phyloP scores from a whole-genome alignment of 2,113 vertebrate species.

The crab-eating macaque (Macaca fascicularis) region T2T-MFA8v1.1 NC_088381.1:3719001-3719500 shows the following conservation, averaged over 20 bases:
- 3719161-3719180: slow-evolving; percentile 3
- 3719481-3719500: not conserved
- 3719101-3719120: not conserved
- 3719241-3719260: not conserved
- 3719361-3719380: not conserved
- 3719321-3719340: not conserved
- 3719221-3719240: not conserved
- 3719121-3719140: not conserved
- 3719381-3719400: not conserved
- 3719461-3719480: not conserved
- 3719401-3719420: not conserved
- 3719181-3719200: not conserved
- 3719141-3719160: not conserved
- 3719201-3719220: not conserved
- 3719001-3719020: not conserved
- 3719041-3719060: not conserved
- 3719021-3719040: not conserved
- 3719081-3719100: not conserved
- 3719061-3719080: not conserved
- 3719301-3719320: not conserved
- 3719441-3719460: not conserved
- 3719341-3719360: not conserved
- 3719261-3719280: not conserved
- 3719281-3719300: not conserved
- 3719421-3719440: not conserved